Percentiles rank a stretch among this genome's conserved stretches.
Conservation (phyloP, 2,797 vertebrate species). For the Gouania willdenowi region DNA sequence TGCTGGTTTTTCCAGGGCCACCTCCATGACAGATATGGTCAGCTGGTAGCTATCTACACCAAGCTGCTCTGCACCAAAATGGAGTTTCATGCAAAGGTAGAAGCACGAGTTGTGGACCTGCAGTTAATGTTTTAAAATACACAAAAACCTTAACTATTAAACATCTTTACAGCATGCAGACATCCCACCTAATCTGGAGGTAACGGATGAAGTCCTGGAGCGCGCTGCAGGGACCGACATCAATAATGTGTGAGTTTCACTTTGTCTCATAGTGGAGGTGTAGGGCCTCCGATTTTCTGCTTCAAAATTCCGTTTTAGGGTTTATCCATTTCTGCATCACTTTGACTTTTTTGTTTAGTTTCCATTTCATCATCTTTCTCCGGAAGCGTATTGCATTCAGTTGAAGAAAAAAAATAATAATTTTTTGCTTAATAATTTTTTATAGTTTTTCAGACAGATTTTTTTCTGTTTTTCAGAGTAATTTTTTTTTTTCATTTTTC, state of each 20-base stretch:
- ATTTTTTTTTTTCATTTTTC: too few species aligned
- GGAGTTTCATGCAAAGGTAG: constrained; percentile 92
- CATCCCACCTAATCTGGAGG: constrained; percentile 88
- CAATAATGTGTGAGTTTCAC: constrained; percentile 90
- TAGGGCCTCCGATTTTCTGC: too few species aligned
- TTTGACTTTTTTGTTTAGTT: too few species aligned
- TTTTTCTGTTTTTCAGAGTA: too few species aligned
- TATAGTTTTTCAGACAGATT: too few species aligned
- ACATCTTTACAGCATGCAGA: constrained; percentile 46
- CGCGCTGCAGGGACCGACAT: constrained; percentile 88
- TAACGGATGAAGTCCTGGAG: constrained; percentile 87
- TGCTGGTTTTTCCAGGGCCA: constrained; percentile 84
- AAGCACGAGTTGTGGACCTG: too few species aligned
- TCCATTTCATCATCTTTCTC: too few species aligned
- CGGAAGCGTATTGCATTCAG: too few species aligned
- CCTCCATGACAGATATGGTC: constrained; percentile 87
- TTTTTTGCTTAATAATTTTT: too few species aligned
- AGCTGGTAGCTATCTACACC: constrained; percentile 84
- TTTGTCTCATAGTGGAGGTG: constrained; percentile 7
- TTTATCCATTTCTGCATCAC: too few species aligned
- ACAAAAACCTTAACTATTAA: background rate
- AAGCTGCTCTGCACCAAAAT: constrained; percentile 90
- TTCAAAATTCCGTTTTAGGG: too few species aligned
- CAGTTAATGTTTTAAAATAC: background rate
- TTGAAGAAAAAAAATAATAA: too few species aligned